Evolutionary conservation across 2,113 vertebrate genomes (phyloP).

Genomic region (Mystacornis crossleyi): DNA sequence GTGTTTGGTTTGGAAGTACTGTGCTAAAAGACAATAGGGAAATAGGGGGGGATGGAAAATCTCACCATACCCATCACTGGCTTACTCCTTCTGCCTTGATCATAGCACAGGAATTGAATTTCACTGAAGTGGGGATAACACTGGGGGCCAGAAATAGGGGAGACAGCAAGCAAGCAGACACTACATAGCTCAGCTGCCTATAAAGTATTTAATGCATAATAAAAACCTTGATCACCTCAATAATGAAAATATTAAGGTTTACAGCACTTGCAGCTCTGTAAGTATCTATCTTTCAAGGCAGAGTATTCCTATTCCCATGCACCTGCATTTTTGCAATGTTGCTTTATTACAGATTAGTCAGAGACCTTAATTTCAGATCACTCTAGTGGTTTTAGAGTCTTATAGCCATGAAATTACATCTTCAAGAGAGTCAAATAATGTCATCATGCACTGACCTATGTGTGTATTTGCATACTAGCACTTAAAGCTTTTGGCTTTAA

Average conservation of each 20-base stretch:
- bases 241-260: background rate
- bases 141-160: background rate
- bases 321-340: background rate
- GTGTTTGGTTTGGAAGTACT: background rate
- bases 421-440: background rate
- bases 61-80: background rate
- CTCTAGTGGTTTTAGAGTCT: background rate
- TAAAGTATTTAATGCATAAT: background rate
- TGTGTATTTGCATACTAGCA: background rate
- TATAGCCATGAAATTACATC: background rate
- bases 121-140: background rate
- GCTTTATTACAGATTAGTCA: background rate
- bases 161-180: background rate
- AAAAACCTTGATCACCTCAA: background rate
- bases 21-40: background rate
- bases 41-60: background rate
- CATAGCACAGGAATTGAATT: background rate
- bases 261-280: background rate
- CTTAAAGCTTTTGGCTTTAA: background rate
- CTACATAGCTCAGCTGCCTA: background rate
- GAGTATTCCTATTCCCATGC: background rate
- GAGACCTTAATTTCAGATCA: background rate
- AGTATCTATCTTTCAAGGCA: background rate
- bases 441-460: background rate
- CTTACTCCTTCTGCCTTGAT: background rate